These are phyloP conservation scores for Perca schrenkii DNA, from an alignment of 2,113 vertebrate species.

Conservation along the genomic window DNA sequence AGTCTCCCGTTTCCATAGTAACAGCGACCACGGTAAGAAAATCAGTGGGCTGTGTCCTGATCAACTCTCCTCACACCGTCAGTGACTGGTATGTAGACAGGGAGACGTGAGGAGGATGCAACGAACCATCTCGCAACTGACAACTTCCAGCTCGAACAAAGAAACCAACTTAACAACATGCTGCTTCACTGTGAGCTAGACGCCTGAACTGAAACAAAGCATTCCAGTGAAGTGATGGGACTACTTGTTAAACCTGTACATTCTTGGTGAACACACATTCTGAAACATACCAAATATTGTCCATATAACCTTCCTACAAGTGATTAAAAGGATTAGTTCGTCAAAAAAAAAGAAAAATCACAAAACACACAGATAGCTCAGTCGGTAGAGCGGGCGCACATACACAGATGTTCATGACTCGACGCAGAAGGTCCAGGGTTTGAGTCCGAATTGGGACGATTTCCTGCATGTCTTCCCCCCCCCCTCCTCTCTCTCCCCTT, in stretches of 20 bases:
- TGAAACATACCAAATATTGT: constrained; percentile 45
- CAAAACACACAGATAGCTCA: neutral
- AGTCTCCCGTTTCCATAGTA: constrained; percentile 76
- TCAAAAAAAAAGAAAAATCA: neutral
- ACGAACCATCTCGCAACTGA: constrained; percentile 22
- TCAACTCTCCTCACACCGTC: constrained; percentile 54
- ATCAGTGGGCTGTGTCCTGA: constrained; percentile 56
- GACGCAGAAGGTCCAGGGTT: too few relatives aligned
- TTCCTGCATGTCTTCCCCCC: too few relatives aligned
- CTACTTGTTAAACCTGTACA: constrained; percentile 64
- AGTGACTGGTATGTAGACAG: constrained; percentile 58
- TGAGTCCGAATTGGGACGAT: too few relatives aligned
- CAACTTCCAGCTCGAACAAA: constrained; percentile 40
- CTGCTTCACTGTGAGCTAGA: constrained; percentile 25
- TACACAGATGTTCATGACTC: too few relatives aligned
- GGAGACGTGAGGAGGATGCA: constrained; percentile 52
- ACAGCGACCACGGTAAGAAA: constrained; percentile 63
- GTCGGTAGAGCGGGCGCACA: too few relatives aligned
- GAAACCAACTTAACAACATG: constrained; percentile 22
- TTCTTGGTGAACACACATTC: constrained; percentile 45
- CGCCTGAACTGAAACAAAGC: constrained; percentile 49
- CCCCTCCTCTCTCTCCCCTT: too few relatives aligned
- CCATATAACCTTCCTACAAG: neutral
- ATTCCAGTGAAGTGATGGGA: constrained; percentile 62
- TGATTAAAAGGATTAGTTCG: neutral